phyloP scores from a whole-genome alignment of 2,888 invertebrate species.

The Phyto melanocephala region DNA sequence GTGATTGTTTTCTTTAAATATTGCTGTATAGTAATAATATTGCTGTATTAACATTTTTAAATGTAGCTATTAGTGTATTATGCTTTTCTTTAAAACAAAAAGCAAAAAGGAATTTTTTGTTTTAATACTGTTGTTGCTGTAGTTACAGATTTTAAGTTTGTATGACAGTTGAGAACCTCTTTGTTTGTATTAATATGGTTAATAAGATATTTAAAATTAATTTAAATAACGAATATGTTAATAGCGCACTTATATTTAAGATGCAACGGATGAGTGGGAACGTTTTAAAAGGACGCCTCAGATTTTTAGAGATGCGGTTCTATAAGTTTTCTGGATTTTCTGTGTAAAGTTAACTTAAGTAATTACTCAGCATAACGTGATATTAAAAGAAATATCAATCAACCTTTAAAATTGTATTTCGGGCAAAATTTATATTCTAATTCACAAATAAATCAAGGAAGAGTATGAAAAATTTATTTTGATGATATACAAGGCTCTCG shows the following conservation, averaged over 20 bases:
- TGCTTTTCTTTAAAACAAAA: not conserved
- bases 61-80: not conserved
- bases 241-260: no score
- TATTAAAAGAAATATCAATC: slow-evolving; percentile 71
- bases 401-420: slow-evolving; percentile 73
- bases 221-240: slow-evolving; percentile 72
- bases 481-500: no score
- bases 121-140: not conserved
- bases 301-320: no score
- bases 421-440: slow-evolving; percentile 74
- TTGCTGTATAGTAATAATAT: no score
- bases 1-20: not conserved
- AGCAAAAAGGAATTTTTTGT: not conserved
- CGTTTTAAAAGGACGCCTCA: no score
- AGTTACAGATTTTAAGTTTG: not conserved
- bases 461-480: no score
- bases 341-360: no score
- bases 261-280: no score
- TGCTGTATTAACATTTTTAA: not conserved
- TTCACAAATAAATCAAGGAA: not conserved
- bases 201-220: no score
- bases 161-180: slow-evolving; percentile 68
- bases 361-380: slow-evolving; percentile 73
- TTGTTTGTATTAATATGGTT: slow-evolving; percentile 71
- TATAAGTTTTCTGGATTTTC: no score